Conservation (phyloP, 2,113 vertebrate species). For the Hydrolagus affinis region DNA sequence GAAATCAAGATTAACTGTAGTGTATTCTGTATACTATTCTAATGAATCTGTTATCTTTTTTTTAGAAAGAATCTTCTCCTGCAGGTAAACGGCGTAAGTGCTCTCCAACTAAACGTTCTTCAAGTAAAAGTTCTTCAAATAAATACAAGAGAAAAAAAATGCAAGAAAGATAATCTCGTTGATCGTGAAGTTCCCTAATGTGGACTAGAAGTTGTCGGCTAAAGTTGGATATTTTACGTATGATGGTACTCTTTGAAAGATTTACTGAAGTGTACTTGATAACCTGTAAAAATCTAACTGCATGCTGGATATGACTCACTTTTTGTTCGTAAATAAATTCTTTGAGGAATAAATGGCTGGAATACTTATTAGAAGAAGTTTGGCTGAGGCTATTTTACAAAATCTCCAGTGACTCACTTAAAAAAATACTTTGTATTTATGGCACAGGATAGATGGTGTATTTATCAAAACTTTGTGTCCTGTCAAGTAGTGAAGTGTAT, state of each 20-base stretch:
- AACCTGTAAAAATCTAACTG: conserved; percentile 43
- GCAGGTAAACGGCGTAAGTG: neutral
- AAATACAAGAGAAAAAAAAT: too few species aligned
- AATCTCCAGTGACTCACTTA: neutral
- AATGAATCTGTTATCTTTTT: conserved; percentile 24
- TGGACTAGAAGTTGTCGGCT: neutral
- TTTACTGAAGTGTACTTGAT: conserved; percentile 53
- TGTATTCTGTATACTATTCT: conserved; percentile 40
- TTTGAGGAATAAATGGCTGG: too few species aligned
- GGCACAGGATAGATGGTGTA: neutral
- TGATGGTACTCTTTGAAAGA: conserved; percentile 58
- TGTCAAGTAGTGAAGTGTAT: neutral
- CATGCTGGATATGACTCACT: too few species aligned
- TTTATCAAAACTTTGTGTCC: neutral
- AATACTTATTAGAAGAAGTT: too few species aligned
- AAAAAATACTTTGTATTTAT: neutral
- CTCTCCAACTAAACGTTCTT: neutral
- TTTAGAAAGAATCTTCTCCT: neutral
- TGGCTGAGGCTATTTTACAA: too few species aligned
- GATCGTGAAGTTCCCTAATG: neutral
- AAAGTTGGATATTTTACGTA: conserved; percentile 46
- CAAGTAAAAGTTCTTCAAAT: too few species aligned
- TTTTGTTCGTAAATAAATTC: too few species aligned
- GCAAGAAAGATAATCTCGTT: too few species aligned
- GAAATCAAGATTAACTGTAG: conserved; percentile 42